Percentiles rank a stretch among this genome's conserved stretches.
Evolutionary conservation across 2,113 vertebrate genomes (phyloP).

Genomic region (Oreochromis spilurus): DNA sequence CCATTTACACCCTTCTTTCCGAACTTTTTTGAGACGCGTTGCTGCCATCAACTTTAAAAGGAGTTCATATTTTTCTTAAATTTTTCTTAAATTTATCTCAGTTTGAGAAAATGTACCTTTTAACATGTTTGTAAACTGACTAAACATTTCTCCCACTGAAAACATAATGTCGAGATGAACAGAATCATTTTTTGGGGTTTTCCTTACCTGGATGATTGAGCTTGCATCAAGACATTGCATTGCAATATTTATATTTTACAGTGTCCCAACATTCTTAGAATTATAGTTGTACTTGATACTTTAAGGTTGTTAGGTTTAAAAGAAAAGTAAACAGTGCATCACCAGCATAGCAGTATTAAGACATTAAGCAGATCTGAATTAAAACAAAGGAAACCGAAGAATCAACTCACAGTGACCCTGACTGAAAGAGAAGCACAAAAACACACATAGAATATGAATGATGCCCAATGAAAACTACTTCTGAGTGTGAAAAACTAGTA

Average conservation of each 20-base stretch:
- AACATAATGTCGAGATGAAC: not conserved
- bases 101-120: not conserved
- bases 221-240: not conserved
- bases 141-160: not conserved
- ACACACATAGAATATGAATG: not conserved
- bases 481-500: not conserved
- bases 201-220: not conserved
- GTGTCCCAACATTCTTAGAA: not conserved
- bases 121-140: not conserved
- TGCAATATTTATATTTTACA: not conserved
- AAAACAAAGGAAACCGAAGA: not conserved
- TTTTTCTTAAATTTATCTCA: not conserved
- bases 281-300: not conserved
- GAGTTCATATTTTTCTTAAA: not conserved
- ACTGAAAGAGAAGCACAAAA: not conserved
- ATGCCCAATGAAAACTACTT: not conserved
- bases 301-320: not conserved
- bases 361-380: not conserved
- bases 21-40: accelerated
- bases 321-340: not conserved
- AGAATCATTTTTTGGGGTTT: not conserved
- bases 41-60: not conserved
- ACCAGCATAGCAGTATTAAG: not conserved
- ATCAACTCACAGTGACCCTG: not conserved
- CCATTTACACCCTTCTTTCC: not conserved